These are phyloP conservation scores for Eupristina koningsbergeri DNA, from an alignment of 1,140 invertebrate species.

Conservation along the genomic window DNA sequence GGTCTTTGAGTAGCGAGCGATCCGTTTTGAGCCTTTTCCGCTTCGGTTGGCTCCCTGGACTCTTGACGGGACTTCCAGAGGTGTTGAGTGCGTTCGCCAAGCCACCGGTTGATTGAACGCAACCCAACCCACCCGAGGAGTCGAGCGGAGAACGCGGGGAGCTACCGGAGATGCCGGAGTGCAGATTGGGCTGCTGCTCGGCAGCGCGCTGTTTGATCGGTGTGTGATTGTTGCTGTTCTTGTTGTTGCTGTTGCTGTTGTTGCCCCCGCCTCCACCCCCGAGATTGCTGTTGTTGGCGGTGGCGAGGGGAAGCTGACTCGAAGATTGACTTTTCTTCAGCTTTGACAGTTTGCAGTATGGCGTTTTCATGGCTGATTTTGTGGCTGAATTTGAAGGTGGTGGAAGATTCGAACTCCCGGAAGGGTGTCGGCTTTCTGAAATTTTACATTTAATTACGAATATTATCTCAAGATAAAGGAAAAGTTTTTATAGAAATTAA, in stretches of 20 bases:
- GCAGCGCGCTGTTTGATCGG: constrained; percentile 62
- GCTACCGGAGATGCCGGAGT: constrained; percentile 56
- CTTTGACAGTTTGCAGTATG: constrained; percentile 70
- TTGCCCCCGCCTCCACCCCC: constrained; percentile 16
- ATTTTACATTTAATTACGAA: not conserved
- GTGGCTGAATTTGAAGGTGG: constrained; percentile 63
- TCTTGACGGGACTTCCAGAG: constrained; percentile 64
- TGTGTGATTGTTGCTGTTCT: constrained; percentile 57
- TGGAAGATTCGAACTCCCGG: constrained; percentile 64
- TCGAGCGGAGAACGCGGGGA: constrained; percentile 67
- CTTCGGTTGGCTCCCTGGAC: constrained; percentile 67
- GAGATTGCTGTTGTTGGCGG: constrained; percentile 39
- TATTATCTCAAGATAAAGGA: no score
- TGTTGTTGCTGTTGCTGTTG: constrained; percentile 52
- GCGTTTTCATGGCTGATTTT: constrained; percentile 66
- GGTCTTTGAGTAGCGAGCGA: constrained; percentile 77
- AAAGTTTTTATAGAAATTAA: no score
- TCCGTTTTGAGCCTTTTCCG: constrained; percentile 75
- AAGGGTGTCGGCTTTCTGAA: constrained; percentile 69
- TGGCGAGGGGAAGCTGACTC: constrained; percentile 57
- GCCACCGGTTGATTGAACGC: constrained; percentile 49
- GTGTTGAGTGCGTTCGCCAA: constrained; percentile 44
- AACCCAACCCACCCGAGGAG: not conserved
- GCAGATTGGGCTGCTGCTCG: constrained; percentile 56
- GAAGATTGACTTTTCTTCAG: constrained; percentile 70